Percentiles rank a stretch among this genome's conserved stretches.
These are phyloP conservation scores for Melolontha melolontha DNA, from an alignment of 2,888 invertebrate species.

Conservation along the genomic window DNA sequence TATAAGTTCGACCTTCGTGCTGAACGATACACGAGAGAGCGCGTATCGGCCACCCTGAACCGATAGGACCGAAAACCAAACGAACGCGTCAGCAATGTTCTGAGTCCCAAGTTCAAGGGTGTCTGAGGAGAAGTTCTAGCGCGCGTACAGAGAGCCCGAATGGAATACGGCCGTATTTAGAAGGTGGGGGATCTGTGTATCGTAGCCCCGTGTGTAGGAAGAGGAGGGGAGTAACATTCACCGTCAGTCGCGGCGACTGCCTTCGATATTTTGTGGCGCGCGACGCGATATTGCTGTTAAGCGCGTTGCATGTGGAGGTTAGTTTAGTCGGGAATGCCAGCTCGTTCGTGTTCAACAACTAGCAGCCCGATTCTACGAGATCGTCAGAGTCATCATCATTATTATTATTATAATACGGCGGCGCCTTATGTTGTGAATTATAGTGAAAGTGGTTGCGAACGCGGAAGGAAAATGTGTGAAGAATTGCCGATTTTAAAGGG, in stretches of 20 bases:
- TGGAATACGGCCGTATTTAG: slow-evolving; percentile 58
- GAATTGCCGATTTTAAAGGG: slow-evolving; percentile 92
- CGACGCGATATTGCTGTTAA: slow-evolving; percentile 61
- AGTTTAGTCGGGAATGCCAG: slow-evolving; percentile 64
- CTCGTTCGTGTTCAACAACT: slow-evolving; percentile 56
- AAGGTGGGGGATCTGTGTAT: slow-evolving; percentile 63
- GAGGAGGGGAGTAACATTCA: slow-evolving; percentile 61
- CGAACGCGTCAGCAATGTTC: slow-evolving; percentile 50
- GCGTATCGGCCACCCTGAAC: slow-evolving; percentile 45
- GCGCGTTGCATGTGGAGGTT: slow-evolving; percentile 45
- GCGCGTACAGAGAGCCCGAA: too few species aligned
- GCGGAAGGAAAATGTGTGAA: slow-evolving; percentile 78
- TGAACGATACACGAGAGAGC: slow-evolving; percentile 22
- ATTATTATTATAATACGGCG: slow-evolving; percentile 22
- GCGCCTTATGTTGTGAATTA: slow-evolving; percentile 30
- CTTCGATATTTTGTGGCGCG: slow-evolving; percentile 59
- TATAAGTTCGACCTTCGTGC: slow-evolving; percentile 47
- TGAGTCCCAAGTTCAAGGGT: slow-evolving; percentile 66
- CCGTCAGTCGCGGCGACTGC: slow-evolving; percentile 48
- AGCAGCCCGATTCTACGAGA: slow-evolving; percentile 59
- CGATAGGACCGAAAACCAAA: slow-evolving; percentile 28
- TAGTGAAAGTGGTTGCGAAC: slow-evolving; percentile 36
- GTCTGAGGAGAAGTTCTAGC: slow-evolving; percentile 56
- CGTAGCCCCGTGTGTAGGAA: slow-evolving; percentile 59
- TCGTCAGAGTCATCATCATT: slow-evolving; percentile 23